A percentile compares a stretch with the other conserved stretches of the same genome.
Evolutionary conservation across 2,113 vertebrate genomes (phyloP).

Genomic region (Pituophis catenifer): DNA sequence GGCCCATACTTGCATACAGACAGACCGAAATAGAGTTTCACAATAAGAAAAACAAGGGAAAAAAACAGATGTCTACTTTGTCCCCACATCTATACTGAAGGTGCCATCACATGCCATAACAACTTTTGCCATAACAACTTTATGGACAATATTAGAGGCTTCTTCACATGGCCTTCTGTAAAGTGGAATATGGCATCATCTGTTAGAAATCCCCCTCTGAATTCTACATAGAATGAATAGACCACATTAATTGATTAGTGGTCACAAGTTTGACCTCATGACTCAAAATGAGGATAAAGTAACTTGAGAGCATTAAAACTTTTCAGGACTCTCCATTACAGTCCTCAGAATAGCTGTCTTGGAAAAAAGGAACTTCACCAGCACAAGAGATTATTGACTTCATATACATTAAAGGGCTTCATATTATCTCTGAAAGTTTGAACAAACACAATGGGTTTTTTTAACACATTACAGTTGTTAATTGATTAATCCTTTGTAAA

Average conservation of each 20-base stretch:
- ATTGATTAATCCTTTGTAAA: not conserved
- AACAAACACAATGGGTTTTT: not conserved
- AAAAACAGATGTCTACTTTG: not conserved
- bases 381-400: not conserved
- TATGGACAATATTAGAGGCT: not conserved
- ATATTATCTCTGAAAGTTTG: not conserved
- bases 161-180: not conserved
- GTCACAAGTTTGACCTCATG: not conserved
- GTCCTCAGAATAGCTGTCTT: not conserved
- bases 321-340: not conserved
- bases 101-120: not conserved
- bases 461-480: not conserved
- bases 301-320: not conserved
- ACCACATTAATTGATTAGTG: not conserved
- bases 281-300: not conserved
- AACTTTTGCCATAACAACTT: not conserved
- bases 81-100: not conserved
- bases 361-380: not conserved
- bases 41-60: not conserved
- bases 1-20: not conserved
- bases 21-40: not conserved
- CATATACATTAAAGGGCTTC: not conserved
- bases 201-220: not conserved
- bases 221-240: not conserved
- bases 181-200: not conserved